These are phyloP conservation scores for Heliconius hortense DNA, from an alignment of 2,888 invertebrate species.

Conservation along the genomic window DNA sequence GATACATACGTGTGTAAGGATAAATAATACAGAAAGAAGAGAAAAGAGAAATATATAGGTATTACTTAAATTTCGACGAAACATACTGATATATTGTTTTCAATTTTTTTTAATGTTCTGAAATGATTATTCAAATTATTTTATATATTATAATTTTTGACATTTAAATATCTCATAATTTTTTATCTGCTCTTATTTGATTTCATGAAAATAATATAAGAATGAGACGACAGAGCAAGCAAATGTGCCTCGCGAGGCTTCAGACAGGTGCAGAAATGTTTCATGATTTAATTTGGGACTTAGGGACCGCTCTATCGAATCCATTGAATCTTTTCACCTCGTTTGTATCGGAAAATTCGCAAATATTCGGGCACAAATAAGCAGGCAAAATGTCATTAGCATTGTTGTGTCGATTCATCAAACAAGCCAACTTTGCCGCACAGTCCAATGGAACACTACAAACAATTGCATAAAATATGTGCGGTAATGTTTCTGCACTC, in stretches of 20 bases:
- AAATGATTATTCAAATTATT: background rate
- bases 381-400: conserved; percentile 45
- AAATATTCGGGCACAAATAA: conserved; percentile 47
- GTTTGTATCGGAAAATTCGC: conserved; percentile 56
- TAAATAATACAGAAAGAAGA: background rate
- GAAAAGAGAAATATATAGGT: too few species aligned
- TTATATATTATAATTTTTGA: background rate
- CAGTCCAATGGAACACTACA: conserved; percentile 40
- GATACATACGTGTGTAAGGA: background rate
- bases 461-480: conserved; percentile 48
- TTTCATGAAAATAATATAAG: conserved; percentile 58
- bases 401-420: conserved; percentile 45
- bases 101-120: background rate
- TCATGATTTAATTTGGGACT: conserved; percentile 82
- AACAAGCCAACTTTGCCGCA: conserved; percentile 41
- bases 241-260: conserved; percentile 60
- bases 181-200: conserved; percentile 27
- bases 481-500: conserved; percentile 45
- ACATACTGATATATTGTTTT: too few species aligned
- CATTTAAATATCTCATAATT: background rate
- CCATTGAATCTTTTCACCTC: conserved; percentile 77
- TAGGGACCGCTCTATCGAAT: conserved; percentile 78
- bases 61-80: too few species aligned
- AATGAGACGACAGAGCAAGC: conserved; percentile 65
- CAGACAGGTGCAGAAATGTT: conserved; percentile 78